These are phyloP conservation scores for Chaitophorus viminalis DNA, from an alignment of 2,888 invertebrate species.

Conservation along the genomic window DNA sequence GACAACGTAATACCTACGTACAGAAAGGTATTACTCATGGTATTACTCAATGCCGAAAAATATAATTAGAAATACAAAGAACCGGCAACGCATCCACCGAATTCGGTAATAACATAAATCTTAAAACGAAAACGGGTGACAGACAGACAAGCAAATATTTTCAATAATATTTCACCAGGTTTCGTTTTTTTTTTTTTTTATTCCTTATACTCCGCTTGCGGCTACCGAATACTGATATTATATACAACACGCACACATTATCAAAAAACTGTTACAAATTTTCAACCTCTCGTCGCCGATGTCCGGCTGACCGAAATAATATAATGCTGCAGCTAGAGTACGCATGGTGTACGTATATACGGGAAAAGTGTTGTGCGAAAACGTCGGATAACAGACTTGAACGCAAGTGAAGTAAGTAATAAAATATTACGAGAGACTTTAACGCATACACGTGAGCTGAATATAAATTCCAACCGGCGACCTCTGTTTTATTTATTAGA, in stretches of 20 bases:
- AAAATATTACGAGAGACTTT: constrained; percentile 60
- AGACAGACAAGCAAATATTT: constrained; percentile 58
- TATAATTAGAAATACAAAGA: constrained; percentile 58
- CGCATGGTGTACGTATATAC: not conserved
- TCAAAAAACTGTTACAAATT: constrained; percentile 51
- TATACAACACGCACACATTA: constrained; percentile 38
- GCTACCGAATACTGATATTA: constrained; percentile 30
- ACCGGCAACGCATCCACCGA: constrained; percentile 34
- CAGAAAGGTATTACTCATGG: not conserved
- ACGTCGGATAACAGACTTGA: constrained; percentile 19
- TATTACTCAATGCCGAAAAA: constrained; percentile 33
- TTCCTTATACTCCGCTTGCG: not conserved
- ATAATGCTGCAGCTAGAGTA: not conserved
- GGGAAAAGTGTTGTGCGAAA: constrained; percentile 51
- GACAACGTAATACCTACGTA: not conserved
- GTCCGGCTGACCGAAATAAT: not conserved
- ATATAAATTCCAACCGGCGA: constrained; percentile 50
- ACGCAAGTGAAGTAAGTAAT: constrained; percentile 54
- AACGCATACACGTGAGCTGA: constrained; percentile 50
- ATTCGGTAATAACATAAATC: constrained; percentile 61
- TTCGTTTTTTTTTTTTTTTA: constrained; percentile 38
- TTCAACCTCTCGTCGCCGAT: not conserved
- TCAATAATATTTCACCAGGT: constrained; percentile 53
- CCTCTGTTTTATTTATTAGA: constrained; percentile 61
- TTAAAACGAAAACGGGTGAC: constrained; percentile 54